A percentile compares a stretch with the other conserved stretches of the same genome.
These are phyloP conservation scores for Macquaria ambigua DNA, from an alignment of 2,113 vertebrate genomes.

Conservation along the genomic window DNA sequence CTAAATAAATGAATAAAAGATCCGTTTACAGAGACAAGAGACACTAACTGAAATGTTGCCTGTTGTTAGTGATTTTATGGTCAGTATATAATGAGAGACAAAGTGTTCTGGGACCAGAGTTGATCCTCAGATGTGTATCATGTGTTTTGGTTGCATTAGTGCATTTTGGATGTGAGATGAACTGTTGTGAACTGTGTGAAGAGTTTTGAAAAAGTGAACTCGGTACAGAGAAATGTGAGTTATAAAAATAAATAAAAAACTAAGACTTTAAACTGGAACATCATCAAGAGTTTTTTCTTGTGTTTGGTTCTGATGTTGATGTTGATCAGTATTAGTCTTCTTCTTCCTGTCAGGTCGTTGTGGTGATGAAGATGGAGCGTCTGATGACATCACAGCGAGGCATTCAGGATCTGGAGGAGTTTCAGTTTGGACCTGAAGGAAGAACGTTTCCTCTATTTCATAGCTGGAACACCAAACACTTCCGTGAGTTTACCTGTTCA, in stretches of 20 bases:
- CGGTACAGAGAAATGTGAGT: too few relatives aligned
- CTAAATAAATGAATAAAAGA: too few relatives aligned
- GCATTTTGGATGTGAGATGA: too few relatives aligned
- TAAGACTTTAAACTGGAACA: background rate
- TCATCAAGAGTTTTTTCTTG: too few relatives aligned
- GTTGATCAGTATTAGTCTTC: too few relatives aligned
- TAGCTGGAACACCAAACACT: slow-evolving; percentile 89
- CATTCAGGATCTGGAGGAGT: slow-evolving; percentile 89
- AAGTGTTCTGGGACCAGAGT: background rate
- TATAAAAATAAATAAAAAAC: too few relatives aligned
- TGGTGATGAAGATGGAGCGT: slow-evolving; percentile 91
- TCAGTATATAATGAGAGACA: too few relatives aligned
- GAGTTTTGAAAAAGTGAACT: too few relatives aligned
- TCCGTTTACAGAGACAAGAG: too few relatives aligned
- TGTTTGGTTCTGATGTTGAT: background rate
- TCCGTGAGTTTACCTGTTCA: slow-evolving; percentile 82
- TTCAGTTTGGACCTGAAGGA: slow-evolving; percentile 81
- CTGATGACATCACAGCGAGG: slow-evolving; percentile 87
- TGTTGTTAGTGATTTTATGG: too few relatives aligned
- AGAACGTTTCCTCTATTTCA: slow-evolving; percentile 85
- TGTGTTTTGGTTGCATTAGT: background rate
- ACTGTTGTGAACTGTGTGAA: too few relatives aligned
- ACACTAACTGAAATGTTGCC: too few relatives aligned
- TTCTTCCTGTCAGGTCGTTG: slow-evolving; percentile 50
- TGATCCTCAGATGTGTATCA: background rate